Base-by-base conservation (phyloP, 2,113 vertebrate species). In the Labrus mixtus region DNA sequence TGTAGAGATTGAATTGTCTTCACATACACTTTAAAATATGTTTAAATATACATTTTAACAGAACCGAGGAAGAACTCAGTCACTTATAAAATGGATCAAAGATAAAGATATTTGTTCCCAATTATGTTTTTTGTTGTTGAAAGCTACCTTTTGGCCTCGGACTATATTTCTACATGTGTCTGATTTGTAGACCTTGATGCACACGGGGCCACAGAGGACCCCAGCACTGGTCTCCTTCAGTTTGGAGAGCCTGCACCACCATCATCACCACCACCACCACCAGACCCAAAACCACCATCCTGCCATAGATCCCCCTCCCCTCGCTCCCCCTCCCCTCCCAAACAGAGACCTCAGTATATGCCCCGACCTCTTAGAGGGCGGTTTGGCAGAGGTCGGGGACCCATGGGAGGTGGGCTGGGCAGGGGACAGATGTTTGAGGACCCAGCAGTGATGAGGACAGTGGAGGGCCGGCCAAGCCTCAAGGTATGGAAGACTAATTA, bases 371-470 rank as follows among this genome's bases (percentile, higher is more conserved):
- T 79, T 2, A 37, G 50, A 2, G 67, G 76, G 20, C 86, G 70
- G 66, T 67, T 68, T 2, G 41, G 74, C 48, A 82, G 83, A 73
- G 0, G 61, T 1, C 23, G 86, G 41, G 76, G 76, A 1, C 70
- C 53, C 23, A 86, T 90, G 68, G 78, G 84, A n/a, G 83, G 87
- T 10, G 75, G 82, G n/a, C 64, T 50, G 10, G 57, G 68, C 45
- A 75, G 78, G 68, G 95, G 64, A 6, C 92, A 90, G 67, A 87
- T 95, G 53, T 89, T 97, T 70, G 91, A 95, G 58, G 96, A 97
- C 81, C 96, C 96, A 0, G 96, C 96, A 0, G 95, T 97, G 83
- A 93, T 98, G 82, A 95, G 87, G 69, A 96, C 90, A 0, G 93
- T 97, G 50, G 93, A 94, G 63, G 94, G 94, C 9, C 90, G 93